phyloP scores from a whole-genome alignment of 92 coral and sea anemone genomes.

The Isaurus tuberculatus region DNA sequence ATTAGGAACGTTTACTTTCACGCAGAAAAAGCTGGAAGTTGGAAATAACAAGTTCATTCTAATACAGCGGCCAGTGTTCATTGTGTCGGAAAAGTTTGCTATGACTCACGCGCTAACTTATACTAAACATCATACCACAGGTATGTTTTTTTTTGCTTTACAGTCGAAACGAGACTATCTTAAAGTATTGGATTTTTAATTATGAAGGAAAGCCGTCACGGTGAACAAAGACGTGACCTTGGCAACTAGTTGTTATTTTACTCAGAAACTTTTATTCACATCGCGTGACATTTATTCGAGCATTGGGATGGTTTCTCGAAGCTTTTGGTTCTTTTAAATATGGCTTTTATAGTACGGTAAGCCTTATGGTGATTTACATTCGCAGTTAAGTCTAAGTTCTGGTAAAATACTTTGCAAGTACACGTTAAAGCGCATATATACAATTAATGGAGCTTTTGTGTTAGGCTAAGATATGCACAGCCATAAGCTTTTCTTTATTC shows the following conservation, averaged over 20 bases:
- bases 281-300: slow-evolving; percentile 9
- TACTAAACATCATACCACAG: slow-evolving; percentile 96
- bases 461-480: not conserved
- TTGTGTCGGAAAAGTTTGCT: slow-evolving; percentile 96
- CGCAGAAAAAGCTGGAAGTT: slow-evolving; percentile 92
- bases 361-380: too few species aligned
- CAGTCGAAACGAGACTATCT: not conserved
- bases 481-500: not conserved
- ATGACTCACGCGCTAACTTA: slow-evolving; percentile 91
- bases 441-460: too few species aligned
- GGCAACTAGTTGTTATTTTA: slow-evolving; percentile 16
- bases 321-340: not conserved
- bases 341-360: not conserved
- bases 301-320: too few species aligned
- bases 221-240: not conserved
- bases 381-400: too few species aligned
- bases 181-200: not conserved
- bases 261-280: not conserved
- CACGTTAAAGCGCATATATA: not conserved
- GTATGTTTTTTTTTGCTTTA: slow-evolving; percentile 49
- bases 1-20: slow-evolving; percentile 88
- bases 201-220: not conserved
- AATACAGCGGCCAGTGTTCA: slow-evolving; percentile 95
- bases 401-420: not conserved
- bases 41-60: slow-evolving; percentile 88